Percentiles rank a stretch among this genome's conserved stretches.
phyloP scores from a whole-genome alignment of 2,888 invertebrate species.

The Andrena marginata region DNA sequence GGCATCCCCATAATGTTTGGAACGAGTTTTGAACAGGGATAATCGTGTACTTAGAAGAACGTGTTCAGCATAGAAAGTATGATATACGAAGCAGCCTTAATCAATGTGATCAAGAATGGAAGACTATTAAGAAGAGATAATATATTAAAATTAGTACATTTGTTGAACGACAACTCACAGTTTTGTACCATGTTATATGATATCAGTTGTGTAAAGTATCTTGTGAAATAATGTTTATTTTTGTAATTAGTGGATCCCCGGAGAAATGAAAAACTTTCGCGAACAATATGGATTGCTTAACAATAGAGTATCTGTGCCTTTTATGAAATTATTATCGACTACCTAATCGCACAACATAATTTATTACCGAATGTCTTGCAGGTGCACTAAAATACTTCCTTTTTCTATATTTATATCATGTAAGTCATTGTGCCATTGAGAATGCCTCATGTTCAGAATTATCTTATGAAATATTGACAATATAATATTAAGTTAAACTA shows the following conservation, averaged over 20 bases:
- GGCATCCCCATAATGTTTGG: constrained; percentile 74
- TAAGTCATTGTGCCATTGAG: constrained; percentile 61
- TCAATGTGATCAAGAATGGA: constrained; percentile 71
- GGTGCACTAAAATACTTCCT: constrained; percentile 40
- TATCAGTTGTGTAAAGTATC: constrained; percentile 60
- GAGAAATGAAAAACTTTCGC: constrained; percentile 23
- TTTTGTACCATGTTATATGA: constrained; percentile 54
- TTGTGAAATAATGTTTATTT: constrained; percentile 61
- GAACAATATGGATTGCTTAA: constrained; percentile 1
- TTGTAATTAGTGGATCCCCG: constrained; percentile 46
- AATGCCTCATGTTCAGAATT: constrained; percentile 47
- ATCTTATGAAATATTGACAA: constrained; percentile 35
- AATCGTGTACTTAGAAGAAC: constrained; percentile 64
- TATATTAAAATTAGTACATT: constrained; percentile 66
- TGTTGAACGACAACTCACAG: constrained; percentile 45
- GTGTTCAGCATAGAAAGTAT: constrained; percentile 46
- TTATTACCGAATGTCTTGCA: constrained; percentile 46
- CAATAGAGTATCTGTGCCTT: constrained; percentile 19
- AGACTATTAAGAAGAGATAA: constrained; percentile 70
- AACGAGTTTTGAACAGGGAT: constrained; percentile 36
- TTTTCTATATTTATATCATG: constrained; percentile 56
- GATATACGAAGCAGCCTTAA: constrained; percentile 58
- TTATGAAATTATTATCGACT: constrained; percentile 1
- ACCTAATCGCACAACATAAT: constrained; percentile 57
- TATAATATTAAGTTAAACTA: constrained; percentile 47